Evolutionary conservation across 2,888 invertebrate genomes (phyloP), one percentile per base, ranked within the genome.

Genomic region (Eremobia ochroleuca): DNA sequence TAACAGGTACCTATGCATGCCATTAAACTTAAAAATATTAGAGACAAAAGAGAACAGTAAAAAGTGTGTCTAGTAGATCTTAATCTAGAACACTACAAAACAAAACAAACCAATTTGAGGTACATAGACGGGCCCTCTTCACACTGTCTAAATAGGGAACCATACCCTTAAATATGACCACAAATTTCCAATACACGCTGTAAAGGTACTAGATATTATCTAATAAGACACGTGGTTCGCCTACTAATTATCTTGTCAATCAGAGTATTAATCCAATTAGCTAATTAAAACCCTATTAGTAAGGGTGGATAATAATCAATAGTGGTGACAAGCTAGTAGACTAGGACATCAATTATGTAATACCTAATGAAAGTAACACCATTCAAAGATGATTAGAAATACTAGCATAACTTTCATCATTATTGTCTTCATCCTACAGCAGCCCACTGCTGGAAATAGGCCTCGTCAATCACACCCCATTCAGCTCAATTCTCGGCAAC

Each of bases 191-290:
- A 46, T 18, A 46, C 21, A 46, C 18, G 6, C 46, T 46, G 46
- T 46, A 37, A 34, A 46, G 6, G n/a, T 71, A 18, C 21, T 46
- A 68, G 43, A 15, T 72, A 13, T n/a, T 49, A 28, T 34, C 8
- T 46, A 68, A 43, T 49, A 13, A 18, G 61, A 40, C 62, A 79
- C 67, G 62, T 67, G 37, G 25, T 46, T n/a, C n/a, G 37, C n/a
- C 46, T 18, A 77, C 34, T 68, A 31, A 73, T 64, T 62, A 49
- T 34, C 46, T 31, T 49, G 34, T 62, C 46, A 67, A 49, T 62
- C 46, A 62, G 37, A 55, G 18, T 21, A 74, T 58, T 68, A 74
- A 81, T 81, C 25, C 46, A 74, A 81, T 67, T 68, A 81, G 18
- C 21, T 79, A 58, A 79, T 74, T 74, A 62, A 73, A 73, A 37